Percentiles rank a stretch among this genome's conserved stretches.
These are phyloP conservation scores for Ecdyonurus torrentis DNA, from an alignment of 2,888 invertebrate genomes.

Conservation along the genomic window DNA sequence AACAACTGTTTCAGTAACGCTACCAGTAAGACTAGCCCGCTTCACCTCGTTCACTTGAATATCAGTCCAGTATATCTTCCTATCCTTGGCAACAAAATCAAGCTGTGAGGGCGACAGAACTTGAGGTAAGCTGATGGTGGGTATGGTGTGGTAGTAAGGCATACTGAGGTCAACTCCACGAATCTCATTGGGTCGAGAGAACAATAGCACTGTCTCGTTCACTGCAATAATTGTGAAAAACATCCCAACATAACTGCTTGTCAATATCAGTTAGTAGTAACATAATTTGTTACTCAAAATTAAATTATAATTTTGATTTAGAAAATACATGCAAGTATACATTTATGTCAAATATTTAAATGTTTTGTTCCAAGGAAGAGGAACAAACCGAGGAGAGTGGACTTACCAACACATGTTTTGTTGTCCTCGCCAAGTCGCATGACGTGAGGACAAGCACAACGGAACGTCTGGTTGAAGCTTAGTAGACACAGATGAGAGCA, in stretches of 20 bases:
- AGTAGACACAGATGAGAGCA: slow-evolving; percentile 71
- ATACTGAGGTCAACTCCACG: slow-evolving; percentile 64
- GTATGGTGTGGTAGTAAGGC: slow-evolving; percentile 61
- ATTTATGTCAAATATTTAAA: too few species aligned
- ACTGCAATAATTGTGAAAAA: slow-evolving; percentile 28
- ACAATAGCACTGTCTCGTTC: slow-evolving; percentile 62
- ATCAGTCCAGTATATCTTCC: slow-evolving; percentile 63
- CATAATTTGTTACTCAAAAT: too few species aligned
- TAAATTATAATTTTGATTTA: slow-evolving; percentile 1
- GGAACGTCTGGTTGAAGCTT: slow-evolving; percentile 41
- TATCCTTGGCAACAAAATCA: slow-evolving; percentile 46
- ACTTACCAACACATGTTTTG: slow-evolving; percentile 45
- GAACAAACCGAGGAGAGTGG: too few species aligned
- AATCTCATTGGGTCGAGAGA: slow-evolving; percentile 58
- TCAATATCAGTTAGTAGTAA: neutral
- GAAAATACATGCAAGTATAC: neutral
- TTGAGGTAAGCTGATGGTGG: slow-evolving; percentile 57
- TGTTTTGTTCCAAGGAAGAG: too few species aligned
- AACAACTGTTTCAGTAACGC: slow-evolving; percentile 51
- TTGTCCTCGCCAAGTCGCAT: slow-evolving; percentile 55
- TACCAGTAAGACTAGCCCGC: slow-evolving; percentile 45
- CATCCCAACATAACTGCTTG: neutral
- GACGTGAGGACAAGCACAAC: slow-evolving; percentile 75
- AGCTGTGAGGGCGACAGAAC: slow-evolving; percentile 52
- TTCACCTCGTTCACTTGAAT: slow-evolving; percentile 57